phyloP scores from a whole-genome alignment of 2,113 vertebrate species.

The Charina bottae region DNA sequence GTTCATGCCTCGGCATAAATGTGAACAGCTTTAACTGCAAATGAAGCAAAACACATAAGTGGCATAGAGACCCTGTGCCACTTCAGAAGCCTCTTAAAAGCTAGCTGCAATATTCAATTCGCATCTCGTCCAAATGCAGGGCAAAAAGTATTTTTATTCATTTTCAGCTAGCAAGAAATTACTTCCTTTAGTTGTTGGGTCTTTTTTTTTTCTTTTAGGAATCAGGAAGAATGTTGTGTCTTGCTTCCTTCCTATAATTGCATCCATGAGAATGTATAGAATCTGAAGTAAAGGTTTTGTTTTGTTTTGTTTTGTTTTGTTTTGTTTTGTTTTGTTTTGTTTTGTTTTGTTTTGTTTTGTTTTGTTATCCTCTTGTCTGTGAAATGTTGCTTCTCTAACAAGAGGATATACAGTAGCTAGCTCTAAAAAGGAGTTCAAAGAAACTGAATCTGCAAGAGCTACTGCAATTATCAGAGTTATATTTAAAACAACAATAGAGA shows the following conservation, averaged over 20 bases:
- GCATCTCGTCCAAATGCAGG: slow-evolving; percentile 45
- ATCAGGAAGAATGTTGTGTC: background rate
- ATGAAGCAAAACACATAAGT: slow-evolving; percentile 50
- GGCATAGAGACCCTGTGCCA: slow-evolving; percentile 61
- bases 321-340: background rate
- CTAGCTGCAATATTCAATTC: slow-evolving; percentile 47
- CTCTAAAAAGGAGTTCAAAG: background rate
- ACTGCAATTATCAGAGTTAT: no score
- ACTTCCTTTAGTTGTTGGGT: slow-evolving; percentile 9
- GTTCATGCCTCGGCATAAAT: slow-evolving; percentile 24
- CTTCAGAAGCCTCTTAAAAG: slow-evolving; percentile 44
- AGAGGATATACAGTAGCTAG: background rate
- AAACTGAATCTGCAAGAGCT: no score
- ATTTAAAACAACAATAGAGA: background rate
- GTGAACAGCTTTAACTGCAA: slow-evolving; percentile 48
- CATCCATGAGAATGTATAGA: slow-evolving; percentile 14
- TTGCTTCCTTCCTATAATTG: background rate
- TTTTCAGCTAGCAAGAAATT: slow-evolving; percentile 22
- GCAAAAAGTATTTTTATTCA: slow-evolving; percentile 18
- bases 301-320: no score
- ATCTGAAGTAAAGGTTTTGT: slow-evolving; percentile 18
- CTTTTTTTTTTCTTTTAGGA: background rate
- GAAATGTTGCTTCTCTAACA: background rate
- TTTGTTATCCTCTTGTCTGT: background rate
- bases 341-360: background rate